Base-by-base conservation (phyloP, 64 coral and sea anemone genomes). In the Montipora foliosa region DNA sequence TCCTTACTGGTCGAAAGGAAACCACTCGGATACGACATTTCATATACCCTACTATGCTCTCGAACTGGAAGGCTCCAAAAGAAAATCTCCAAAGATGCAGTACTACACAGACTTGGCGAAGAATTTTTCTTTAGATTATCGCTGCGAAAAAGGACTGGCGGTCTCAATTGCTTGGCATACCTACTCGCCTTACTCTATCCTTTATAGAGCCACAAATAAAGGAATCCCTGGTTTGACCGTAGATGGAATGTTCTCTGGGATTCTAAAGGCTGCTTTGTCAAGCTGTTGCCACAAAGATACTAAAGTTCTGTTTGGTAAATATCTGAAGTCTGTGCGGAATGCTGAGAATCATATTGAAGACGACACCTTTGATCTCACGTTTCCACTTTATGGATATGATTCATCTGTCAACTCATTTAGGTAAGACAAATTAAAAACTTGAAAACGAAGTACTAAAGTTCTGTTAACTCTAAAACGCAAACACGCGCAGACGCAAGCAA, bases 131-230 rank as follows among this genome's bases (percentile, higher is more conserved):
- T 71, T 97, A 6, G 95, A 97, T 47, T 85, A 97, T 44, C 74
- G 95, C 3, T 97, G 95, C 70, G 76, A 64, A 44, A 67, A 21
- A 49, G 95, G 95, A 5, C 47, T 94, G 77, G 92, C 95, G 6
- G 22, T 97, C 47, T 97, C 95, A 4, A 94, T 97, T 17, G 95
- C 95, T 2, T 97, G 95, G 95, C 89, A 97, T 50, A 68, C 46
- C 3, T 94, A 97, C 59, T 78, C 59, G 0, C 95, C 93, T 49
- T 97, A 97, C n/a, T 66, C 76, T 11, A 87, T 77, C 1, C 76
- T 97, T 19, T 57, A 44, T 58, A 47, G 88, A 79, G 79, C 91
- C 2, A 57, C 55, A 8, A 12, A 93, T 47, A 79, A 93, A 19
- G 62, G 73, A 37, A 14, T 57, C 12, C 7, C 37, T 14, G 91